These are phyloP conservation scores for Collichthys lucidus DNA, from an alignment of 2,113 vertebrate species.

Conservation along the genomic window DNA sequence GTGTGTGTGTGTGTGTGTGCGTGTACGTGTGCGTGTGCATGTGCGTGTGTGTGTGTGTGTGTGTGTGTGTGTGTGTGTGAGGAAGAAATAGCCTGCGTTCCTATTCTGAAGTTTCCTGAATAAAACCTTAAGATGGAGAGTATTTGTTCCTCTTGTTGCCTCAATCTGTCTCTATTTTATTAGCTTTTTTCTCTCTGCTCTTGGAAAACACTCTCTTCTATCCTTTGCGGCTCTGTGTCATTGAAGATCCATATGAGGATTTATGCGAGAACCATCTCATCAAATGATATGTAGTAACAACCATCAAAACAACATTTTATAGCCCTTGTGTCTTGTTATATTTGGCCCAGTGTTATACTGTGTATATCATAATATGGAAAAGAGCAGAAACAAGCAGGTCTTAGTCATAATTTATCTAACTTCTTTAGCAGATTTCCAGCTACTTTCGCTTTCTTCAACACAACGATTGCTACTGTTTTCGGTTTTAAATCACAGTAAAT, in stretches of 20 bases:
- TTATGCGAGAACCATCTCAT: background rate
- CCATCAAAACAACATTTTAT: background rate
- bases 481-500: background rate
- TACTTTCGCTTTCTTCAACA: background rate
- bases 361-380: background rate
- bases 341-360: background rate
- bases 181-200: background rate
- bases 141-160: background rate
- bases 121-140: slow-evolving; percentile 3
- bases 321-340: background rate
- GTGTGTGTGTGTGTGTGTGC: background rate
- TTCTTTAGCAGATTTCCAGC: background rate
- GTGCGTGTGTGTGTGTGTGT: background rate
- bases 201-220: background rate
- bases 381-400: background rate
- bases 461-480: background rate
- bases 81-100: background rate
- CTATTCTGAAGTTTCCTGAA: slow-evolving; percentile 24
- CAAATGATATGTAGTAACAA: background rate
- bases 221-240: background rate
- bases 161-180: background rate
- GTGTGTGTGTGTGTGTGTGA: background rate
- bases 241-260: slow-evolving; percentile 3
- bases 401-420: background rate
- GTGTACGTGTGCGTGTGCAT: background rate